phyloP scores from a whole-genome alignment of 2,113 vertebrate genomes.

The Gymnorhina tibicen region DNA sequence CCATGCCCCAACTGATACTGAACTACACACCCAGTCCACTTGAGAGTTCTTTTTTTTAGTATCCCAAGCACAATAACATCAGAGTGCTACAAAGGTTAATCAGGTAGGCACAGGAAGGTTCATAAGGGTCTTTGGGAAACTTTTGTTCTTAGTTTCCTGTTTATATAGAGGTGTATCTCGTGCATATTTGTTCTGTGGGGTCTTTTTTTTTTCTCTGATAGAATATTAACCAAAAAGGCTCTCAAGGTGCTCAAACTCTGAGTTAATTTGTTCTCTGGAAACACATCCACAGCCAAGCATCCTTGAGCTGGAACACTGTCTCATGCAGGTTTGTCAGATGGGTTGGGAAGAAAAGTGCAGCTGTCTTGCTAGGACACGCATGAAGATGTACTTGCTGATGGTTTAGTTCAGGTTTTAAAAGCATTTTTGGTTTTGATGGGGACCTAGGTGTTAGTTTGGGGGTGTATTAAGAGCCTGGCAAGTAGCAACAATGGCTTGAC shows the following conservation, averaged over 20 bases:
- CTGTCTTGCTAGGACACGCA: neutral
- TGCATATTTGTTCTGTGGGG: neutral
- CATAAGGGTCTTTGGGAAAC: neutral
- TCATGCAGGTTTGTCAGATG: neutral
- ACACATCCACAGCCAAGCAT: neutral
- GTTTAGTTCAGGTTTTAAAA: neutral
- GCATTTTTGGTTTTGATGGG: neutral
- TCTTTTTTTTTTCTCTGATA: neutral
- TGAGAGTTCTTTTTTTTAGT: neutral
- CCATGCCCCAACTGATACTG: neutral
- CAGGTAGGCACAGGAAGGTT: neutral
- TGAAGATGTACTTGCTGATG: neutral
- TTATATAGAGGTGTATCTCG: neutral
- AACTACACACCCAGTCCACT: neutral
- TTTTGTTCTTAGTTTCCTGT: neutral
- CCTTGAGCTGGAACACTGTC: neutral
- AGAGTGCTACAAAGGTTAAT: neutral
- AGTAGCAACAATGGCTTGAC: neutral
- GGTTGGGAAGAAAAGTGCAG: neutral
- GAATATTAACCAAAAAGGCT: neutral
- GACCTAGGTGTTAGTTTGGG: neutral
- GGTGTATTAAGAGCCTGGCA: neutral
- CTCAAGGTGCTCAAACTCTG: neutral
- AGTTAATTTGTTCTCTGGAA: neutral
- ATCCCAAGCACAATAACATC: accelerated